Conservation (phyloP, 2,888 invertebrate species). For the Sinhomidia bicolor region DNA sequence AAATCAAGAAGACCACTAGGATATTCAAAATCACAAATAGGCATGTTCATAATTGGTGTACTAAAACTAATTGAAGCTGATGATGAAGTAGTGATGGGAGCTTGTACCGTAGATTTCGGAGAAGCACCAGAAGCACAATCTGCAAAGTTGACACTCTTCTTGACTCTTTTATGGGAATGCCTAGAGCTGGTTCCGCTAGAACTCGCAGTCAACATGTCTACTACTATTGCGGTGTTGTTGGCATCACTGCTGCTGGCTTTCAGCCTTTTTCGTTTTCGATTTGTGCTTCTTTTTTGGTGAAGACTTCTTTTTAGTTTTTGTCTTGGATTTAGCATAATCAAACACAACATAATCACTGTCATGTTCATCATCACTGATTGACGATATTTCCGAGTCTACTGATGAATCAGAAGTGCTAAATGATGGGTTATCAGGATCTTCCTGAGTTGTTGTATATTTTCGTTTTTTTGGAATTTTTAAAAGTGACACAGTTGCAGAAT, state of each 20-base stretch:
- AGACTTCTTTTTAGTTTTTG: slow-evolving; percentile 42
- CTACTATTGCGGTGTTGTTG: neutral
- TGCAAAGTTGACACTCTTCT: neutral
- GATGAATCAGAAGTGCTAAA: slow-evolving; percentile 25
- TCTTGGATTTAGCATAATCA: neutral
- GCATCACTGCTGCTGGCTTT: neutral
- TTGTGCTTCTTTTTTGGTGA: slow-evolving; percentile 57
- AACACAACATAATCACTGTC: slow-evolving; percentile 19
- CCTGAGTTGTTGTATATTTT: neutral
- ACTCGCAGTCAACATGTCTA: neutral
- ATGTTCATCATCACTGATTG: slow-evolving; percentile 15
- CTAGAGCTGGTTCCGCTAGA: neutral
- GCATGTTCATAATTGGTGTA: neutral
- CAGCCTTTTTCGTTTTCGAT: slow-evolving; percentile 50
- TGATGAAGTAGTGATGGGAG: slow-evolving; percentile 30
- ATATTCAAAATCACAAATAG: slow-evolving; percentile 55
- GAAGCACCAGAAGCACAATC: neutral
- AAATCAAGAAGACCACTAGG: slow-evolving; percentile 55
- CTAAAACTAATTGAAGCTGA: slow-evolving; percentile 41
- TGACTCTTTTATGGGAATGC: neutral
- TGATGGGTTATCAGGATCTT: neutral
- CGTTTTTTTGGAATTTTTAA: slow-evolving; percentile 52
- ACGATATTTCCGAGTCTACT: slow-evolving; percentile 37
- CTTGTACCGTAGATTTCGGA: slow-evolving; percentile 44
- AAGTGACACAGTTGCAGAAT: neutral